These are phyloP conservation scores for Halocynthia aurantium DNA, from an alignment of 23 tunicate species.

Conservation along the genomic window DNA sequence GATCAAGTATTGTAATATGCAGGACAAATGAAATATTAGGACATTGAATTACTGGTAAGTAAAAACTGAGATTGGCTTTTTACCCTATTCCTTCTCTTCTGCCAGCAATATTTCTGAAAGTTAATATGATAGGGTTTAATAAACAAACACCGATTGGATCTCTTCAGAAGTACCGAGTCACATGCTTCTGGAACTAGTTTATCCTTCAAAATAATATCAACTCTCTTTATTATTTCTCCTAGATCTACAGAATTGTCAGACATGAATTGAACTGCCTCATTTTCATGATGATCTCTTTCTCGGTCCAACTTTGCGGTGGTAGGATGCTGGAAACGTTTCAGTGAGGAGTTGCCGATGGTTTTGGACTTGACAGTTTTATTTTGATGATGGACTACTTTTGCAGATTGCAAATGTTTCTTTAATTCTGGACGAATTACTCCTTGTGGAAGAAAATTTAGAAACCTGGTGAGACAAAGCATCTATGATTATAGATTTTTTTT, in stretches of 20 bases:
- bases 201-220: background rate
- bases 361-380: no score
- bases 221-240: conserved; percentile 3
- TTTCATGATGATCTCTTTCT: background rate
- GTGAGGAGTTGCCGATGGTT: no score
- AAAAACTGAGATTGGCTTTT: no score
- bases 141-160: conserved; percentile 1
- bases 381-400: no score
- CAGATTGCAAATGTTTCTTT: no score
- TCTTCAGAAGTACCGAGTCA: background rate
- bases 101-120: conserved; percentile 11
- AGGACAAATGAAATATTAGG: no score
- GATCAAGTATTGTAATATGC: no score
- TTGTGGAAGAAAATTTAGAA: no score
- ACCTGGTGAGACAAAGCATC: no score
- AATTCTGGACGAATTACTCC: no score
- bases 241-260: background rate
- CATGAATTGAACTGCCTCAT: background rate
- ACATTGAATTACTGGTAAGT: background rate
- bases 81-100: background rate
- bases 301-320: background rate
- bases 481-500: no score
- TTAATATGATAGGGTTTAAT: conserved; percentile 3
- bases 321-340: background rate
- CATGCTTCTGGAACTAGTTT: background rate